Conservation (phyloP, 2,113 vertebrate species). For the Psephotus haematonotus region DNA sequence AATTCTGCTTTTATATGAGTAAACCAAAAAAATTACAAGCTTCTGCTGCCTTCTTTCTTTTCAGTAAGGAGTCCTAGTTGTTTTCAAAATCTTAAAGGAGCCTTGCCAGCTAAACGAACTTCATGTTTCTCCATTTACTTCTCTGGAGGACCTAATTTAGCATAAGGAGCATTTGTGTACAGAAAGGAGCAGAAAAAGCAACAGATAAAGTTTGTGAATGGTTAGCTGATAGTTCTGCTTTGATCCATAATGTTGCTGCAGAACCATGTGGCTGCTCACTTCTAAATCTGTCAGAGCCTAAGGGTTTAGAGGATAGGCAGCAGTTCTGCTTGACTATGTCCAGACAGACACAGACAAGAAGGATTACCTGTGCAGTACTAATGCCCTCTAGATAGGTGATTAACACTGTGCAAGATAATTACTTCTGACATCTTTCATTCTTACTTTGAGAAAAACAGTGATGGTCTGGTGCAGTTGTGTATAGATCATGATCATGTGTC, state of each 20-base stretch:
- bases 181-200: background rate
- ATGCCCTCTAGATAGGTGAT: constrained; percentile 21
- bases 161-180: background rate
- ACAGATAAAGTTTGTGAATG: background rate
- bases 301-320: background rate
- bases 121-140: background rate
- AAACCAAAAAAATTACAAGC: background rate
- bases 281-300: background rate
- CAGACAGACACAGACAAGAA: constrained; percentile 58
- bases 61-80: background rate
- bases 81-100: background rate
- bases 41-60: background rate
- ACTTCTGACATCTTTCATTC: constrained; percentile 56
- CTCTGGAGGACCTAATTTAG: background rate
- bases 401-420: constrained; percentile 3
- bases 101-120: background rate
- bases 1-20: background rate
- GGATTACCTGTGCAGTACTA: constrained; percentile 31
- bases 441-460: background rate
- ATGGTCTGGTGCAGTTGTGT: background rate
- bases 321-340: constrained; percentile 1
- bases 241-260: background rate
- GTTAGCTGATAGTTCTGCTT: background rate
- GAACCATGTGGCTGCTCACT: background rate
- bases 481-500: background rate